Evolutionary conservation across 1,140 invertebrate genomes (phyloP), one percentile per base, ranked within the genome.

Genomic region (Drosophila watanabei): DNA sequence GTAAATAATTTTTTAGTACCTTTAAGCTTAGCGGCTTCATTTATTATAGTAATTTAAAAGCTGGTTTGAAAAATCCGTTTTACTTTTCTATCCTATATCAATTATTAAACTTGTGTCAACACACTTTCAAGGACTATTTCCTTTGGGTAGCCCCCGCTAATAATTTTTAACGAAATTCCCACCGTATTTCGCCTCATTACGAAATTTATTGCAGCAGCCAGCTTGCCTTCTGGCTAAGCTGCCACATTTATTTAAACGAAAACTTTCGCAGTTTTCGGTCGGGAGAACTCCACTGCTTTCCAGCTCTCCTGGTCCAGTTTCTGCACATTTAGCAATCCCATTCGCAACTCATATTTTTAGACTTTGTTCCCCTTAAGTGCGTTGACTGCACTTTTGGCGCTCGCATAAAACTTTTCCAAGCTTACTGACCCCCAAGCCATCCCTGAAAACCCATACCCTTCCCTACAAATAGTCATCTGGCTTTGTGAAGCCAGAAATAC

Each of bases 301-400:
- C n/a, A 9, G 30, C 20, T 16, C 68, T n/a, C 33, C 18, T 43
- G 24, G 24, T 70, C 37, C 62, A 68, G 46, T 30, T 72, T 58
- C 16, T 58, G 41, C 61, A 41, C 60, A 76, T 77, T 59, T 68
- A 78, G 75, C 64, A 70, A 82, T 75, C 58, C 81, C 85, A 90
- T 85, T 89, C 81, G 69, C 81, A 90, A 89, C 86, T 89, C 81
- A 89, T 89, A 89, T 89, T 89, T 86, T 76, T 79, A 48, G 76
- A 79, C 76, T 79, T 80, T 64, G 72, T 37, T 37, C 33, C 28
- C 59, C 52, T 58, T 76, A 81, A 89, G 81, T 88, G 85, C 85
- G 85, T 82, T 89, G 86, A 85, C 82, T 89, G 85, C 85, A 85
- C 81, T 90, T 82, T 78, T 79, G 85, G 73, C 66, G 75, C 52